phyloP scores from a whole-genome alignment of 2,888 invertebrate species.

The Apamea sordens region DNA sequence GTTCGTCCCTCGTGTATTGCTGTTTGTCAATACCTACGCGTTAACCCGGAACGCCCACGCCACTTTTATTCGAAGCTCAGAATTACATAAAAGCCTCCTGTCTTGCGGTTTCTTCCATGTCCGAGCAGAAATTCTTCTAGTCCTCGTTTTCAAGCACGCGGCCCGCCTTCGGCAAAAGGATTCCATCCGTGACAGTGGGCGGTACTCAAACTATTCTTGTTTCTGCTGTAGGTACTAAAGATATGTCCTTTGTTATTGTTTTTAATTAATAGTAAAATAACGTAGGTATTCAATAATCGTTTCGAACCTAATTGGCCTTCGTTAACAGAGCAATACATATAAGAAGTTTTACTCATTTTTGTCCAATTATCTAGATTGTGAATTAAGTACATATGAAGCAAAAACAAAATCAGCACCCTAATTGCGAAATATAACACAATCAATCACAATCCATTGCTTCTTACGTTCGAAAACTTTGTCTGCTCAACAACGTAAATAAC shows the following conservation, averaged over 20 bases:
- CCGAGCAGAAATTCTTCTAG: conserved; percentile 26
- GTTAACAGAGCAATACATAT: neutral
- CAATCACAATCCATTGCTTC: no score
- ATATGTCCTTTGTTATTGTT: neutral
- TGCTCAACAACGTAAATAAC: no score
- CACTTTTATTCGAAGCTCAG: conserved; percentile 35
- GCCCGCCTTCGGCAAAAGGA: conserved; percentile 38
- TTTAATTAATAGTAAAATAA: neutral
- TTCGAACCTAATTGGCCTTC: neutral
- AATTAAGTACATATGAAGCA: neutral
- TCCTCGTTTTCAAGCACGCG: conserved; percentile 70
- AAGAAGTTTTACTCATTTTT: neutral
- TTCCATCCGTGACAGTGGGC: conserved; percentile 48
- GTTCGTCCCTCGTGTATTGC: neutral
- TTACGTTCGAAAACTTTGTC: no score
- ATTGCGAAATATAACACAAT: no score
- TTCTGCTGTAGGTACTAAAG: neutral
- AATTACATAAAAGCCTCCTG: conserved; percentile 53
- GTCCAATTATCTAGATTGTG: neutral
- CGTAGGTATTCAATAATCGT: no score
- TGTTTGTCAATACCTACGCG: conserved; percentile 12
- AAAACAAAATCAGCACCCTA: no score
- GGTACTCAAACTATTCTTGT: conserved; percentile 60
- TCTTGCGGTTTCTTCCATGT: conserved; percentile 46
- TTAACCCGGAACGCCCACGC: conserved; percentile 23